Evolutionary conservation across 2,797 vertebrate genomes (phyloP).

Genomic region (Salmo trutta): DNA sequence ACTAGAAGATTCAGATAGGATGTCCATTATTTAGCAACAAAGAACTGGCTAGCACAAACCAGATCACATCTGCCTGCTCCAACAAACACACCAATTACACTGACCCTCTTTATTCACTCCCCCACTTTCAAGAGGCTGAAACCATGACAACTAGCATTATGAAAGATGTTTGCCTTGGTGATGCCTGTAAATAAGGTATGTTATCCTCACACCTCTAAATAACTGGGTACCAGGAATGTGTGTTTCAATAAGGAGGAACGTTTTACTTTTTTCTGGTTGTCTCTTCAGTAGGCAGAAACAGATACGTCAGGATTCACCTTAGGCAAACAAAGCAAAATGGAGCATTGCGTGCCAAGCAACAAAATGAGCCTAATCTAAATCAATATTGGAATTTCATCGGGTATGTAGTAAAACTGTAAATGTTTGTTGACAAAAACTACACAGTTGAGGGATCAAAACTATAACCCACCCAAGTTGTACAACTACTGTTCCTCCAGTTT

Average conservation of each 20-base stretch:
- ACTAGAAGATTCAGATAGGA: not conserved
- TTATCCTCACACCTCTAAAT: not conserved
- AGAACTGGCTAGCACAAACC: not conserved
- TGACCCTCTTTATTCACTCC: not conserved
- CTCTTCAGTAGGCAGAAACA: not conserved
- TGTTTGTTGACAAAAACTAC: not conserved
- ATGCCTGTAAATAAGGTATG: not conserved
- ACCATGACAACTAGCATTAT: not conserved
- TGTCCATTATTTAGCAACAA: too few species aligned
- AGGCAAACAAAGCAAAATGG: not conserved
- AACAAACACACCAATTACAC: not conserved
- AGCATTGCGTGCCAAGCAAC: not conserved
- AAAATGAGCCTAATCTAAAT: not conserved
- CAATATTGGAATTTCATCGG: not conserved
- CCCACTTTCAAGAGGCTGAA: not conserved
- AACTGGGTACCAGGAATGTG: not conserved
- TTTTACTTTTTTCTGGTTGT: not conserved
- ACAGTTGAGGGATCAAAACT: not conserved
- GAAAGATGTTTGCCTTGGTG: not conserved
- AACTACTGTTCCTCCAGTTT: not conserved
- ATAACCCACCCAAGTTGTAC: not conserved
- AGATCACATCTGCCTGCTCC: slow-evolving; percentile 15
- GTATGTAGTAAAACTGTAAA: not conserved
- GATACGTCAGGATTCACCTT: not conserved
- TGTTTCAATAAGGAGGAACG: not conserved